Base-by-base conservation (phyloP, 2,888 invertebrate genomes). In the Acrobasis consociella region DNA sequence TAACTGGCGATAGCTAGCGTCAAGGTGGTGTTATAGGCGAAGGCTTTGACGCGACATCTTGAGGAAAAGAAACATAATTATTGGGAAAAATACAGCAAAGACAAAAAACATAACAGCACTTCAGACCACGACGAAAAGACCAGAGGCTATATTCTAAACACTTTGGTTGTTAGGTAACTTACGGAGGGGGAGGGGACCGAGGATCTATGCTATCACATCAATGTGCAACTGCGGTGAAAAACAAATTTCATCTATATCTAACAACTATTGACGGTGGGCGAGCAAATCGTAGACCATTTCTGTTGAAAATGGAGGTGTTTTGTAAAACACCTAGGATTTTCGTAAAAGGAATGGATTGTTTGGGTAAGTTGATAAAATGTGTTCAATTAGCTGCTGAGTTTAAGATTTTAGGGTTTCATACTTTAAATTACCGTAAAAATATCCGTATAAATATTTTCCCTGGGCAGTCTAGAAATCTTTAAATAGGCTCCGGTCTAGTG, bases 151-250 rank as follows among this genome's bases (percentile, higher is more conserved):
- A 66, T 72, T 75, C 80, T 81, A 78, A 69, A 74, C 69, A 83
- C 91, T 91, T 91, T 91, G 91, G 91, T 85, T 72, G 82, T 80
- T 79, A 84, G 91, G 91, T 91, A 91, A 91, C 91, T 90, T 79
- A 80, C 67, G 76, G 83, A 71, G 74, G 72, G 64, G 65, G 67
- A 62, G 71, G 71, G 71, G 62, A 70, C 42, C 50, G 65, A 64
- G 60, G 69, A 68, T 66, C 72, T 71, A 72, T 72, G 74, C 78
- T 70, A 75, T 62, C 81, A 81, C 73, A 81, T 75, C 81, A 78
- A 76, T 70, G 71, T 64, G 39, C 52, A 65, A 65, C 68, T 69
- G 69, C 63, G 67, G 61, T 65, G 64, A 66, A 59, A 65, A 68
- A 67, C 64, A 62, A 60, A 39, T 31, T 49, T 46, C 59, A 65